Conservation (phyloP, 1,140 invertebrate species). For the Bursaphelenchus mucronatus region DNA sequence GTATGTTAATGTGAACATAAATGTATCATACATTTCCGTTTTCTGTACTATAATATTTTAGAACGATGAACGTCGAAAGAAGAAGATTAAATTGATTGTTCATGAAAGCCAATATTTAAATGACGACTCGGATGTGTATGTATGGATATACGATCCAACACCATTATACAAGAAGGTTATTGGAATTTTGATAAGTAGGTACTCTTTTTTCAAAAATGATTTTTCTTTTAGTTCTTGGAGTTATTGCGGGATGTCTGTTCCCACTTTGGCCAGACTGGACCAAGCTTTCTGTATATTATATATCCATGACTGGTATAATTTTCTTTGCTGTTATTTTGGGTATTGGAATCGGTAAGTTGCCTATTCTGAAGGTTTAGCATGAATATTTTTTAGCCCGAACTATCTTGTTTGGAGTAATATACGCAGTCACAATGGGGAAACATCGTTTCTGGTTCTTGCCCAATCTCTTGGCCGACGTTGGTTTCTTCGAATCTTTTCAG, state of each 20-base stretch:
- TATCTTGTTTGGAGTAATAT: conserved; percentile 84
- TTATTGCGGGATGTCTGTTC: conserved; percentile 92
- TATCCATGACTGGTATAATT: conserved; percentile 84
- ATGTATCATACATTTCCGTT: background rate
- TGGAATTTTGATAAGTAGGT: conserved; percentile 73
- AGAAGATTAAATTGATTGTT: conserved; percentile 52
- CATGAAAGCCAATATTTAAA: conserved; percentile 51
- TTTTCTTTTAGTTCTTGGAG: conserved; percentile 72
- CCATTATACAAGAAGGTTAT: conserved; percentile 92
- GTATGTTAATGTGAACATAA: conserved; percentile 7
- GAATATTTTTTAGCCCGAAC: conserved; percentile 69
- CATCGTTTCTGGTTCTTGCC: conserved; percentile 94
- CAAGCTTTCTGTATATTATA: conserved; percentile 89
- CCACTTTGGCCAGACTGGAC: conserved; percentile 92
- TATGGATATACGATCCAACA: conserved; percentile 98
- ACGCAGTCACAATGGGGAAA: conserved; percentile 79
- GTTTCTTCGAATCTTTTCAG: conserved; percentile 96
- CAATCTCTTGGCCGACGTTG: conserved; percentile 95
- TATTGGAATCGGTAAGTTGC: conserved; percentile 70
- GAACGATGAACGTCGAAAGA: conserved; percentile 56
- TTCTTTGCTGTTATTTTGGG: conserved; percentile 88
- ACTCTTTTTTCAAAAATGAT: conserved; percentile 24
- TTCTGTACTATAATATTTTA: conserved; percentile 24
- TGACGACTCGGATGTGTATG: conserved; percentile 71
- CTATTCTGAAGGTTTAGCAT: conserved; percentile 19